Conservation (phyloP, 2,113 vertebrate genomes). For the Catharus bicknelli region DNA sequence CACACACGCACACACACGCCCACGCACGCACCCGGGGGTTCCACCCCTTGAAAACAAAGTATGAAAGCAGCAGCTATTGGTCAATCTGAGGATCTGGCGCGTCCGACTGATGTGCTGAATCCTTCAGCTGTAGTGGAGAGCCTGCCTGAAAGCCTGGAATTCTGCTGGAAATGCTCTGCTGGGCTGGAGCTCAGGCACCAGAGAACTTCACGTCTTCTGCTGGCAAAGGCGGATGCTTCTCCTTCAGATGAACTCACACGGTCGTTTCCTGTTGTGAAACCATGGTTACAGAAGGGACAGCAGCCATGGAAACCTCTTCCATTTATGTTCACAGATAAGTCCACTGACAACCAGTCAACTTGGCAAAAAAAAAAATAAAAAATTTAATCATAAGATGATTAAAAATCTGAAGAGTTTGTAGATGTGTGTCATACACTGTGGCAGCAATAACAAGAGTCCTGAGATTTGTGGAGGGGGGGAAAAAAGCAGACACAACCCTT, state of each 20-base stretch:
- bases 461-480: constrained; percentile 83
- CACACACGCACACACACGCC: not conserved
- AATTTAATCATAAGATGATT: constrained; percentile 42
- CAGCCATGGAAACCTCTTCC: constrained; percentile 73
- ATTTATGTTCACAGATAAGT: constrained; percentile 85
- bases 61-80: constrained; percentile 95
- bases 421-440: constrained; percentile 71
- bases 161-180: constrained; percentile 49
- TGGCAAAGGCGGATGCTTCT: constrained; percentile 33
- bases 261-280: constrained; percentile 75
- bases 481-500: constrained; percentile 21
- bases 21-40: constrained; percentile 53
- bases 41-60: constrained; percentile 74
- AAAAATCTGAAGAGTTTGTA: constrained; percentile 52
- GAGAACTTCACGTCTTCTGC: not conserved
- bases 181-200: constrained; percentile 50
- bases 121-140: constrained; percentile 80
- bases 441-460: constrained; percentile 85
- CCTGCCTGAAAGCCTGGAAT: constrained; percentile 70
- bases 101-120: constrained; percentile 70
- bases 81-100: constrained; percentile 87
- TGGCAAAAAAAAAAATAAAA: constrained; percentile 71
- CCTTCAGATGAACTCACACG: constrained; percentile 39
- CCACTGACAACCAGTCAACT: constrained; percentile 77
- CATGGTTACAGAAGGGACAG: constrained; percentile 54